Conservation (phyloP, 2,888 invertebrate genomes). For the Diloba caeruleocephala region DNA sequence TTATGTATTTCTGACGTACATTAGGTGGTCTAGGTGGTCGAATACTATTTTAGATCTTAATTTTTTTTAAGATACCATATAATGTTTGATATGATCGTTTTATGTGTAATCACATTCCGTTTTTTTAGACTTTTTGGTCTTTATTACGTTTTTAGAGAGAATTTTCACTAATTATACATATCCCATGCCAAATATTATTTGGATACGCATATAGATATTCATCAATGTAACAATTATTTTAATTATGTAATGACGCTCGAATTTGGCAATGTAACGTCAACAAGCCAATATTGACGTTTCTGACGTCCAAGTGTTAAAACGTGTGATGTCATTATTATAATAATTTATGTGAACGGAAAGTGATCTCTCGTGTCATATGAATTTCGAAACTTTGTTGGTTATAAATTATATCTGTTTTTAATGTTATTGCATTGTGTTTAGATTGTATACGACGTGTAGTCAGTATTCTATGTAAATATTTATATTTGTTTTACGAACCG, state of each 20-base stretch:
- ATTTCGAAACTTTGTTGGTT: conserved; percentile 55
- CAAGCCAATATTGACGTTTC: not conserved
- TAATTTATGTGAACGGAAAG: conserved; percentile 35
- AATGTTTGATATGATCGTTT: conserved; percentile 61
- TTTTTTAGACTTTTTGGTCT: conserved; percentile 62
- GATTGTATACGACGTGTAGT: conserved; percentile 51
- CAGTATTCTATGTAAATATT: conserved; percentile 52
- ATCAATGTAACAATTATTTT: conserved; percentile 5
- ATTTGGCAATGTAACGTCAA: not conserved
- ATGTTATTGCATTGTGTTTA: conserved; percentile 63
- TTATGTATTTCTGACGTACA: conserved; percentile 29
- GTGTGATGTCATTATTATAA: conserved; percentile 22
- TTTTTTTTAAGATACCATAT: conserved; percentile 52
- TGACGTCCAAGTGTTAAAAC: not conserved
- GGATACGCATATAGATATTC: conserved; percentile 28
- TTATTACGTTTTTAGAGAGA: conserved; percentile 52
- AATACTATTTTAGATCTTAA: conserved; percentile 51
- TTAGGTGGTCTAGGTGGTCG: conserved; percentile 19
- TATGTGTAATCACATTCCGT: conserved; percentile 71
- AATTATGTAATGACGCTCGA: not conserved
- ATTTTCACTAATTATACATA: conserved; percentile 46
- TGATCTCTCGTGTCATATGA: conserved; percentile 66
- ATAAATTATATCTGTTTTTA: conserved; percentile 64
- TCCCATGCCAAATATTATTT: conserved; percentile 44
- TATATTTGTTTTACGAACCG: conserved; percentile 17